Evolutionary conservation across 2,797 vertebrate genomes (phyloP), one percentile per base, ranked within the genome.

Genomic region (Halcyon leucocephala): DNA sequence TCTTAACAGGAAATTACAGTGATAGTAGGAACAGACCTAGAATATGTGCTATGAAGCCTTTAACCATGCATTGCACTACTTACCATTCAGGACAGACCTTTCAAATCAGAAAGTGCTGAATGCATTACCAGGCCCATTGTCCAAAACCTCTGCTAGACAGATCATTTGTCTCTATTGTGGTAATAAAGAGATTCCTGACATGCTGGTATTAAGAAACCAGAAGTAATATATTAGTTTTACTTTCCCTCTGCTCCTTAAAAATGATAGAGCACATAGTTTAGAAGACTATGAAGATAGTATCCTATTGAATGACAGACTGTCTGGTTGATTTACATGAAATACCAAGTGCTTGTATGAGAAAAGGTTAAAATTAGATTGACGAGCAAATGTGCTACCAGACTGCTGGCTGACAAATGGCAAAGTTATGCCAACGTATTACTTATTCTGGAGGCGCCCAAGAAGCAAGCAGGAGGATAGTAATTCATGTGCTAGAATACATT

Each of bases 271-370:
- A 78, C 95, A 94, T 96, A 89, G 95, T 61, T 96, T 83, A 95
- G 84, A 83, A 87, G 86, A 67, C 95, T 95, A 89, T 64, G 94
- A 88, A 97, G 95, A 95, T 76, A 92, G 95, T 94, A 69, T 51
- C 58, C 97, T 91, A 83, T 94, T 99, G 99, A 99, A 98, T 98
- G 99, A 99, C 98, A 98, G 98, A 97, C 96, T 92, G 99, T 98
- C 98, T 99, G 98, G 88, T 96, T 97, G 97, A 98, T 98, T 97
- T 97, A 98, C 97, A 97, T 85, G 96, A 95, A 97, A 97, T 96
- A 98, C 96, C 98, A 98, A 98, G 96, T 97, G 98, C 98, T 95
- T 17, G 57, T 94, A 97, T 90, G 98, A 98, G 97, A 97, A 98
- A 98, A 98, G 97, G 98, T 98, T 98, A 97, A 97, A 98, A 98